Evolutionary conservation across 2,113 vertebrate genomes (phyloP).

Genomic region (Clinocottus analis): DNA sequence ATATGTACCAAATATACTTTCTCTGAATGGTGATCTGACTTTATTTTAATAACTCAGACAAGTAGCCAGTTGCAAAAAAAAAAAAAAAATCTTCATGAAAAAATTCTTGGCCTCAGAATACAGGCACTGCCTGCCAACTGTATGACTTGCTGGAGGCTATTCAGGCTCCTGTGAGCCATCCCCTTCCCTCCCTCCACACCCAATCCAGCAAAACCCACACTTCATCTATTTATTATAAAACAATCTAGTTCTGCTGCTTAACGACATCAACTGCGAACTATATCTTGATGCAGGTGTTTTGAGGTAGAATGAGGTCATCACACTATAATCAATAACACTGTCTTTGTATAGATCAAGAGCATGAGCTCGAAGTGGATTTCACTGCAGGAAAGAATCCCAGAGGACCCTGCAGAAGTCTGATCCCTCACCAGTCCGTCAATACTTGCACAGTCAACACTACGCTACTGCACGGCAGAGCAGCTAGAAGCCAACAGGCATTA

Average conservation of each 20-base stretch:
- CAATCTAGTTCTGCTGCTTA: neutral
- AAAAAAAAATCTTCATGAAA: neutral
- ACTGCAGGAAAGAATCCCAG: neutral
- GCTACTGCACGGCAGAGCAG: neutral
- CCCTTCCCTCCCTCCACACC: no score
- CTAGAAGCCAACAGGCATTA: neutral
- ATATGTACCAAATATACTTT: slow-evolving; percentile 18
- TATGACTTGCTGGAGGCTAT: slow-evolving; percentile 18
- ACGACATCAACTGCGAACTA: neutral
- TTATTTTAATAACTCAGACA: slow-evolving; percentile 29
- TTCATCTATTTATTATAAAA: slow-evolving; percentile 20
- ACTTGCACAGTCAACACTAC: neutral
- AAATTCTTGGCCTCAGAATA: slow-evolving; percentile 20
- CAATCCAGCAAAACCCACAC: slow-evolving; percentile 4
- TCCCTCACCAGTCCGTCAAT: neutral
- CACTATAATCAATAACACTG: neutral
- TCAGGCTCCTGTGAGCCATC: slow-evolving; percentile 10
- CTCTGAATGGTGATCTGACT: slow-evolving; percentile 27
- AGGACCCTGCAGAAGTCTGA: slow-evolving; percentile 7
- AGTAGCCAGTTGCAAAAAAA: slow-evolving; percentile 4
- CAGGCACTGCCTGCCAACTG: slow-evolving; percentile 22
- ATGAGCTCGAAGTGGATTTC: neutral
- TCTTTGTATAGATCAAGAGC: neutral
- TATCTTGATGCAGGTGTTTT: neutral
- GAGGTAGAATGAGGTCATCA: neutral